Evolutionary conservation across 2,888 invertebrate genomes (phyloP).

Genomic region (Pachydiplax longipennis): DNA sequence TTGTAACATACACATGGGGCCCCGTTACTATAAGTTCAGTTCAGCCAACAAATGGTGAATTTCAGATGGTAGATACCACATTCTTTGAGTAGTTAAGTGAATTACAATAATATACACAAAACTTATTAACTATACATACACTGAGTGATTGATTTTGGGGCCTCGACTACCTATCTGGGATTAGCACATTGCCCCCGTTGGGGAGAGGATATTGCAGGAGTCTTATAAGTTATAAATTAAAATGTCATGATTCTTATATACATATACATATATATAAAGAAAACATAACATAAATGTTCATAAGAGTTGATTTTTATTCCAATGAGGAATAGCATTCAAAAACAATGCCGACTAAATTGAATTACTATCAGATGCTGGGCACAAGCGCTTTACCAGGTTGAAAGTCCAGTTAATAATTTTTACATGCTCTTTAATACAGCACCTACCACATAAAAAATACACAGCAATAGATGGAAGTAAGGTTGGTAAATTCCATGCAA

Average conservation of each 20-base stretch:
- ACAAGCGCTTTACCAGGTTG: slow-evolving; percentile 45
- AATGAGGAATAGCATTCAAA: slow-evolving; percentile 41
- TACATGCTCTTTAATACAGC: slow-evolving; percentile 45
- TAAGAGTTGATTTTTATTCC: slow-evolving; percentile 44
- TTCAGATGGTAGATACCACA: slow-evolving; percentile 38
- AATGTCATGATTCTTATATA: slow-evolving; percentile 45
- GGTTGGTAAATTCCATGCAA: slow-evolving; percentile 41
- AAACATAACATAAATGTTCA: no score
- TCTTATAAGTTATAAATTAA: slow-evolving; percentile 39
- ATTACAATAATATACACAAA: slow-evolving; percentile 47
- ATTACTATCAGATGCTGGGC: slow-evolving; percentile 40
- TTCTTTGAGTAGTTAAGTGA: slow-evolving; percentile 41
- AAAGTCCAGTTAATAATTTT: slow-evolving; percentile 45
- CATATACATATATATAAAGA: slow-evolving; percentile 16
- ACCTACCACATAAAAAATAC: slow-evolving; percentile 47
- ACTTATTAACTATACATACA: slow-evolving; percentile 47
- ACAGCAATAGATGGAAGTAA: slow-evolving; percentile 39
- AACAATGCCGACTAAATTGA: slow-evolving; percentile 43
- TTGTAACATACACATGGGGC: slow-evolving; percentile 1
- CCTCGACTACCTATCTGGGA: slow-evolving; percentile 31
- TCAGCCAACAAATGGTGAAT: slow-evolving; percentile 30
- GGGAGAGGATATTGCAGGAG: slow-evolving; percentile 35
- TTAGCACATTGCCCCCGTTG: slow-evolving; percentile 44
- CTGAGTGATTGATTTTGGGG: slow-evolving; percentile 43
- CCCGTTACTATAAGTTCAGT: neutral